phyloP scores from a whole-genome alignment of 1,140 invertebrate species.

The Leptopilina boulardi region DNA sequence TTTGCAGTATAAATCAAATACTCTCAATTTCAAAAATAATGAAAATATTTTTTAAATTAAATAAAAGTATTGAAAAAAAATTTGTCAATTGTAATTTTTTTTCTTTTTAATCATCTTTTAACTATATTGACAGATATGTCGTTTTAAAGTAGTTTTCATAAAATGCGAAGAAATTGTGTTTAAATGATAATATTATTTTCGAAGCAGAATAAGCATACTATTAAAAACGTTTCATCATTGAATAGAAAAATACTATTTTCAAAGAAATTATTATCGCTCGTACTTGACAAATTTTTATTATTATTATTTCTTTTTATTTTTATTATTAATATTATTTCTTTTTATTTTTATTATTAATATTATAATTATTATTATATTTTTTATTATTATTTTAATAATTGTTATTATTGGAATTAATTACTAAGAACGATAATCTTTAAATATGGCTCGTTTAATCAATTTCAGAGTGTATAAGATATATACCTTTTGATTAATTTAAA shows the following conservation, averaged over 20 bases:
- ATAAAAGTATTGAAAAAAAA: too few species aligned
- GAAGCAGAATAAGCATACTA: background rate
- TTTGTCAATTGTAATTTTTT: background rate
- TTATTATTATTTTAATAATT: background rate
- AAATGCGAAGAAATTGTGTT: background rate
- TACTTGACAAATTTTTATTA: background rate
- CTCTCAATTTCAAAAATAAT: too few species aligned
- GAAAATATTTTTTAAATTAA: too few species aligned
- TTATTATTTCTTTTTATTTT: background rate
- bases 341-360: background rate
- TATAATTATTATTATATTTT: background rate
- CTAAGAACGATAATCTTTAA: too few species aligned
- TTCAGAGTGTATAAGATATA: background rate
- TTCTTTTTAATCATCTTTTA: background rate
- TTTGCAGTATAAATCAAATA: too few species aligned
- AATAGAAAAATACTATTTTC: background rate
- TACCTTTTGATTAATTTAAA: background rate
- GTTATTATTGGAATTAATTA: background rate
- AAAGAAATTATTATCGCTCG: constrained; percentile 7
- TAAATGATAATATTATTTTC: constrained; percentile 10
- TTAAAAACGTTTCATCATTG: background rate
- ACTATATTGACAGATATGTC: background rate
- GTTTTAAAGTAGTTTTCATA: background rate
- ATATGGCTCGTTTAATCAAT: background rate
- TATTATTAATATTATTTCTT: background rate